Evolutionary conservation across 2,113 vertebrate genomes (phyloP), one percentile per base, ranked within the genome.

Genomic region (Burhinus bistriatus): DNA sequence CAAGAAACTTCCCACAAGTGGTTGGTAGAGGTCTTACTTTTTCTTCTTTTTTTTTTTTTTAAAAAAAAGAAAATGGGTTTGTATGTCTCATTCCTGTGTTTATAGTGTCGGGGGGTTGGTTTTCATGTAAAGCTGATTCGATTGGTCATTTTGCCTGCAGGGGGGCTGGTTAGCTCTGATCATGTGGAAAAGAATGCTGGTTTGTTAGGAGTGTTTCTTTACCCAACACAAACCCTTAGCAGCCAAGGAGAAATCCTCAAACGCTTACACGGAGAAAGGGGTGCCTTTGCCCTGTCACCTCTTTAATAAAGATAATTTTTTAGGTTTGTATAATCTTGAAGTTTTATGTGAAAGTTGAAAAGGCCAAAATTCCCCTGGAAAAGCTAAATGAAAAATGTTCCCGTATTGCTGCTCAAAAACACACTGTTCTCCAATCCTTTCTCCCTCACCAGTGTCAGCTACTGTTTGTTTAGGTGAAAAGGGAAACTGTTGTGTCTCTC

Each of bases 81-180:
- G 95, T 97, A 80, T 98, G 97, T 97, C 97, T 98, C 95, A 97
- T 97, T 98, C 96, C 96, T 95, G 84, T 94, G 97, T 98, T 98
- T 98, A 97, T 98, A 98, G 97, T 98, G 97, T 90, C 94, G 85
- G 97, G 96, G 95, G 89, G 96, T 89, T 98, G 98, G 97, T 98
- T 98, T 98, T 95, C 65, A 84, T 97, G 96, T 98, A 98, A 98
- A 96, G 98, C 97, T 99, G 98, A 99, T 99, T 98, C 98, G 98
- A 98, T 99, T 99, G 99, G 99, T 99, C 99, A 99, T 98, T 99
- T 99, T 98, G 98, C 98, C 99, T 99, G 98, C 98, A 98, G 99
- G 99, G 98, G 98, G 99, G 99, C 99, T 65, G 98, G 99, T 99
- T 99, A 99, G 98, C 98, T 98, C 98, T 99, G 98, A 98, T 98